Base-by-base conservation (phyloP, 2,888 invertebrate genomes). In the Epinotia ramella region DNA sequence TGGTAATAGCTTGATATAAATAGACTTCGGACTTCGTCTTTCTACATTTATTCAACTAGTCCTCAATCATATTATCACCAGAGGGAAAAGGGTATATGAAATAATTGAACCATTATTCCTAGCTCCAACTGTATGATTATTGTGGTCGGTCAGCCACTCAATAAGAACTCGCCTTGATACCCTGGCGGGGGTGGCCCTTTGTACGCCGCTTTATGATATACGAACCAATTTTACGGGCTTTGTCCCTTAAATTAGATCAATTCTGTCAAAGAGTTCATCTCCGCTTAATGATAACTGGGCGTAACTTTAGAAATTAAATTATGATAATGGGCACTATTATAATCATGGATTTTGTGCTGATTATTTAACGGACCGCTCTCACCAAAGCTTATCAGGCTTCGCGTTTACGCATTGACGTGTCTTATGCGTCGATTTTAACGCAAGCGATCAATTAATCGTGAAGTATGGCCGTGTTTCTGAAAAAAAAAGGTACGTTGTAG, bases 211-310 rank as follows among this genome's bases (percentile, higher is more conserved):
- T 66, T 71, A 71, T 75, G 75, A 76, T 76, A 72, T 67, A 76
- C 71, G 76, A 63, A 72, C 76, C 76, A 76, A 76, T 76, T 72
- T 72, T 67, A 64, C 46, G 44, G 60, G 67, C 76, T 67, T 76
- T 76, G 76, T 72, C 71, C 72, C 20, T 62, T 13, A 72, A 71
- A 76, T 72, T 66, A 72, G 67, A 72, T 75, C 75, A 75, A 66
- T 65, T 75, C 56, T 24, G 65, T 53, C 65, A 71, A 70, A 75
- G 75, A 65, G 75, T 75, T 65, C 65, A 75, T 75, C 70, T 65
- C 59, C 65, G 60, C 13, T 71, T 71, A 71, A 24, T 71, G 63
- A 63, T 62, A 71, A 60, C 70, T 62, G 33, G 24, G 62, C 62
- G 59, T 60, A 69, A 69, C 69, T 69, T 60, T 46, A 13, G 3